Conservation (phyloP, 2,888 invertebrate genomes). For the Caenorhabditis japonica region DNA sequence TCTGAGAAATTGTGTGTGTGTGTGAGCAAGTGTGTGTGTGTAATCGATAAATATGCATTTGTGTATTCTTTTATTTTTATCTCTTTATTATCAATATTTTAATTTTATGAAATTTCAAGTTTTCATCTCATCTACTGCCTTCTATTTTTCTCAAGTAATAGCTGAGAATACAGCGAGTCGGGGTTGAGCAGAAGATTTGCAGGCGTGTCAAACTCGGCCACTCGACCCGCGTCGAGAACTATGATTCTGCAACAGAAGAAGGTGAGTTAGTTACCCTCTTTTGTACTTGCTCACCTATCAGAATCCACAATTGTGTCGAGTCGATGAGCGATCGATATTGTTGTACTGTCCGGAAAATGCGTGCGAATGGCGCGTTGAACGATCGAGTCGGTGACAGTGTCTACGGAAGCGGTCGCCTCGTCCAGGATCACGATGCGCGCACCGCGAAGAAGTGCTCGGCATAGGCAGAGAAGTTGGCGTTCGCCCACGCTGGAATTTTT, state of each 20-base stretch:
- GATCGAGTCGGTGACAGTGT: constrained; percentile 69
- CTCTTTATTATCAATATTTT: not conserved
- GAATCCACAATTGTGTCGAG: constrained; percentile 93
- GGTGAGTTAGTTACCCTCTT: too few species aligned
- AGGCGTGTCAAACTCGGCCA: constrained; percentile 79
- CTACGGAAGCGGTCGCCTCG: constrained; percentile 80
- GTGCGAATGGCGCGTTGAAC: constrained; percentile 82
- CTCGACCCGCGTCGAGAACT: constrained; percentile 78
- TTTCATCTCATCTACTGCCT: constrained; percentile 17
- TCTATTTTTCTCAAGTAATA: constrained; percentile 75
- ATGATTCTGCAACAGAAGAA: constrained; percentile 76
- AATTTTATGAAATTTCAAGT: too few species aligned
- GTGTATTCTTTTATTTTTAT: not conserved
- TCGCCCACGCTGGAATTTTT: constrained; percentile 79
- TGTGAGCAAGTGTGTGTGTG: too few species aligned
- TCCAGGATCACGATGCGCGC: constrained; percentile 80
- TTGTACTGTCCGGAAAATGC: constrained; percentile 85
- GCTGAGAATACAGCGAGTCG: constrained; percentile 77
- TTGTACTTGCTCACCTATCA: constrained; percentile 81
- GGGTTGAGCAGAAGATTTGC: constrained; percentile 76
- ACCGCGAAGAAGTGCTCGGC: constrained; percentile 78
- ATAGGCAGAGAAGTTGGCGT: constrained; percentile 79
- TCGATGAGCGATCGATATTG: constrained; percentile 84
- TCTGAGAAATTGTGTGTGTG: too few species aligned
- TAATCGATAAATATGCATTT: not conserved